Evolutionary conservation across 2,113 vertebrate genomes (phyloP).

Genomic region (Pterophyllum scalare): DNA sequence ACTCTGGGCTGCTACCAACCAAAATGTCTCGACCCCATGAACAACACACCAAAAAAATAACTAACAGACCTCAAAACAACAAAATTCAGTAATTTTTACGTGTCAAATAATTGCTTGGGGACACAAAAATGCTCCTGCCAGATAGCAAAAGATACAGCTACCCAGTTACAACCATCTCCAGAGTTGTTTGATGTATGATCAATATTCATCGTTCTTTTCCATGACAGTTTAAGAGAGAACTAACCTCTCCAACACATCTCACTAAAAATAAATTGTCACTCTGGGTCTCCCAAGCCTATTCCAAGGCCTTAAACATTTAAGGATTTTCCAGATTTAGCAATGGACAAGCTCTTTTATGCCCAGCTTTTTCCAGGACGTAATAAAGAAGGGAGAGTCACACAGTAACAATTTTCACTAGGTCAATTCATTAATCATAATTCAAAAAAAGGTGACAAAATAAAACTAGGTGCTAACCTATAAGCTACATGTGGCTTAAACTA

Average conservation of each 20-base stretch:
- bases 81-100: background rate
- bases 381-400: background rate
- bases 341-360: background rate
- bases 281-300: background rate
- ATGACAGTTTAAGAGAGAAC: no score
- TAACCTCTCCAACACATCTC: background rate
- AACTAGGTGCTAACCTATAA: background rate
- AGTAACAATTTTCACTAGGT: background rate
- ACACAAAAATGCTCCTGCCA: background rate
- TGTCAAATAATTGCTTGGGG: background rate
- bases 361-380: background rate
- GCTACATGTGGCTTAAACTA: background rate
- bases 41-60: background rate
- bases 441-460: background rate
- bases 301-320: fast-evolving
- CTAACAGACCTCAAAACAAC: background rate
- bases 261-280: background rate
- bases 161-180: background rate
- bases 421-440: background rate
- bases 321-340: background rate
- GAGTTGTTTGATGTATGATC: no score
- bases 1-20: background rate
- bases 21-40: background rate
- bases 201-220: no score
- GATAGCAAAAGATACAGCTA: background rate